phyloP scores from a whole-genome alignment of 2,113 vertebrate species.

The Danio rerio region DNA sequence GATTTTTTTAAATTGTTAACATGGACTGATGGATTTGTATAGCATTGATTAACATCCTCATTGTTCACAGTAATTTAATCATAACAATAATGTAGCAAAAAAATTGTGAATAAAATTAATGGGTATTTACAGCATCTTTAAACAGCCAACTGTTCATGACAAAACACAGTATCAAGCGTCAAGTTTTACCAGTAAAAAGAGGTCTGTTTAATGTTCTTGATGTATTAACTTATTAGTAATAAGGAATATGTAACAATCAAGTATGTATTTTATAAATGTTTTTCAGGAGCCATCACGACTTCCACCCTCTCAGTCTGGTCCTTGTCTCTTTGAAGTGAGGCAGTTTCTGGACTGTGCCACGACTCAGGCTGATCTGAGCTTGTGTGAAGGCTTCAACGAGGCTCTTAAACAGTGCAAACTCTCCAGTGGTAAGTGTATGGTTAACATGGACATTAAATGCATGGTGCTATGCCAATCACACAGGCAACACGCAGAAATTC shows the following conservation, averaged over 20 bases:
- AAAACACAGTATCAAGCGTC: no score
- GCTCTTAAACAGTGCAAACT: conserved; percentile 92
- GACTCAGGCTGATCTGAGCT: conserved; percentile 83
- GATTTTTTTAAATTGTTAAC: neutral
- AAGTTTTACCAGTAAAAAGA: no score
- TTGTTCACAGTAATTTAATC: neutral
- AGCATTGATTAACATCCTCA: neutral
- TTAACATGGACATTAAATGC: neutral
- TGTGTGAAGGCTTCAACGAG: conserved; percentile 94
- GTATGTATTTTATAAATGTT: neutral
- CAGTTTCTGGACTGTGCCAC: conserved; percentile 94
- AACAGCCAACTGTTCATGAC: no score
- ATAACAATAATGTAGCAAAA: no score
- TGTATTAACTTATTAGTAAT: neutral
- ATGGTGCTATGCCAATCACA: neutral
- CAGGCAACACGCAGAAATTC: no score
- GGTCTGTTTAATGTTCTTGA: neutral
- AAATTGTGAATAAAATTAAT: neutral
- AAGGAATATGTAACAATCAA: neutral
- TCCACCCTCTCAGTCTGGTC: conserved; percentile 70
- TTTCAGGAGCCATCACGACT: conserved; percentile 73
- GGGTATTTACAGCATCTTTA: no score
- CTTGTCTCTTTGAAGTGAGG: conserved; percentile 90
- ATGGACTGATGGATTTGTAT: neutral
- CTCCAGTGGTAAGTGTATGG: conserved; percentile 76